phyloP scores from a whole-genome alignment of 1,140 invertebrate genomes.

The Camponotus vicinus region DNA sequence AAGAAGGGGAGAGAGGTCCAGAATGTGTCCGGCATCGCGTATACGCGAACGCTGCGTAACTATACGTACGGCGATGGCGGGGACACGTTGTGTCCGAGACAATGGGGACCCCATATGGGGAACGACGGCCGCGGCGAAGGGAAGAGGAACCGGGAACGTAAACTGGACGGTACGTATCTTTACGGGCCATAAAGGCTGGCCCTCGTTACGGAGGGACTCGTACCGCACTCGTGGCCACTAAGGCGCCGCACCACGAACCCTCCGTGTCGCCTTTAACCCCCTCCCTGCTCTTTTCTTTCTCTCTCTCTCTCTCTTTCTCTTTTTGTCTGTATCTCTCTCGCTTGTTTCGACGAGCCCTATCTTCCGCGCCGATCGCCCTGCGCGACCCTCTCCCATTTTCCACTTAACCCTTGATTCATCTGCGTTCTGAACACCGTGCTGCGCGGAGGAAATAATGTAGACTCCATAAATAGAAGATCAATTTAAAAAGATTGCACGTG shows the following conservation, averaged over 20 bases:
- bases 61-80: constrained; percentile 52
- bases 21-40: constrained; percentile 75
- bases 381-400: constrained; percentile 51
- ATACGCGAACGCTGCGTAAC: constrained; percentile 72
- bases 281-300: neutral
- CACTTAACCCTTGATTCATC: constrained; percentile 65
- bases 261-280: constrained; percentile 73
- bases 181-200: constrained; percentile 85
- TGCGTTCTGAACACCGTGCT: constrained; percentile 16
- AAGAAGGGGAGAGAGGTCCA: constrained; percentile 17
- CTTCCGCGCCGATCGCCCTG: constrained; percentile 25
- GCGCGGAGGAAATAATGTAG: constrained; percentile 30
- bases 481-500: neutral
- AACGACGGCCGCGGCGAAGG: neutral
- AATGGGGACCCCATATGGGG: constrained; percentile 49
- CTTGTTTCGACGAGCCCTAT: constrained; percentile 28
- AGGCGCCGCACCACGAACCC: constrained; percentile 81
- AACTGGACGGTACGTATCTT: constrained; percentile 86
- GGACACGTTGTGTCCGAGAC: constrained; percentile 56
- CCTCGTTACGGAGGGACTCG: constrained; percentile 83
- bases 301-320: neutral
- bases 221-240: constrained; percentile 83
- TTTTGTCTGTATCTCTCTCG: constrained; percentile 28
- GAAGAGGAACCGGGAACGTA: constrained; percentile 66
- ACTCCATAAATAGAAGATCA: neutral